Evolutionary conservation across 2,888 invertebrate species (phyloP).

Genomic region (Lasioglossum vierecki): DNA sequence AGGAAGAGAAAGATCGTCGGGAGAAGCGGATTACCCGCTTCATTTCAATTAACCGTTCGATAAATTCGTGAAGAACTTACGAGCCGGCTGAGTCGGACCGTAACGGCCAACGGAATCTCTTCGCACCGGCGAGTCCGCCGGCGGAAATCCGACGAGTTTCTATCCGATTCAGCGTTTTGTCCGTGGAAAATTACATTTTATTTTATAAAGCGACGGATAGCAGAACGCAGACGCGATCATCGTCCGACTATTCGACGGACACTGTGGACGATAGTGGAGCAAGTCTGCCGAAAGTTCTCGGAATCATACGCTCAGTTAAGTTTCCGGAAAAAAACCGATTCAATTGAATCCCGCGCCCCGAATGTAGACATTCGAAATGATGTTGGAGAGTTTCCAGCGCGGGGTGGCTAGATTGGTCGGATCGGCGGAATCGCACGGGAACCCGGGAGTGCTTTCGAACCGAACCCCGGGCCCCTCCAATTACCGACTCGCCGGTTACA

Average conservation of each 20-base stretch:
- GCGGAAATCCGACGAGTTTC: conserved; percentile 9
- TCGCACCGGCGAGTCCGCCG: conserved; percentile 3
- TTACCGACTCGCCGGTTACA: conserved; percentile 61
- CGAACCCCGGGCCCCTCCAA: conserved; percentile 35
- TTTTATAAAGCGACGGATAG: conserved; percentile 11
- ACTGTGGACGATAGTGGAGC: not conserved
- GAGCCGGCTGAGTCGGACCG: conserved; percentile 7
- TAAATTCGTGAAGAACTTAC: conserved; percentile 43
- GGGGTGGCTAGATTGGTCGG: conserved; percentile 50
- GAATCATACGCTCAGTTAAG: conserved; percentile 51
- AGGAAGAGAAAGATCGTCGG: conserved; percentile 22
- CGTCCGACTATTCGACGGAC: not conserved
- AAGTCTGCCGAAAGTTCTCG: conserved; percentile 17
- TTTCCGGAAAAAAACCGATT: conserved; percentile 39
- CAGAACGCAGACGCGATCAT: not conserved
- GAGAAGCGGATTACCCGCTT: conserved; percentile 44
- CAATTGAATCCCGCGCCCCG: conserved; percentile 39
- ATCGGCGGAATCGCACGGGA: conserved; percentile 46
- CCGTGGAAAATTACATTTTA: not conserved
- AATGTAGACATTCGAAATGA: conserved; percentile 55
- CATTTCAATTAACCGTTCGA: conserved; percentile 57
- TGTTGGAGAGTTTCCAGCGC: conserved; percentile 57
- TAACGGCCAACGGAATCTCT: conserved; percentile 19
- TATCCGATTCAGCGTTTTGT: conserved; percentile 11
- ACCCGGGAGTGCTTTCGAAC: not conserved